A percentile compares a stretch with the other conserved stretches of the same genome.
These are phyloP conservation scores for Epinephelus coioides DNA, from an alignment of 2,797 vertebrate genomes.

Conservation along the genomic window DNA sequence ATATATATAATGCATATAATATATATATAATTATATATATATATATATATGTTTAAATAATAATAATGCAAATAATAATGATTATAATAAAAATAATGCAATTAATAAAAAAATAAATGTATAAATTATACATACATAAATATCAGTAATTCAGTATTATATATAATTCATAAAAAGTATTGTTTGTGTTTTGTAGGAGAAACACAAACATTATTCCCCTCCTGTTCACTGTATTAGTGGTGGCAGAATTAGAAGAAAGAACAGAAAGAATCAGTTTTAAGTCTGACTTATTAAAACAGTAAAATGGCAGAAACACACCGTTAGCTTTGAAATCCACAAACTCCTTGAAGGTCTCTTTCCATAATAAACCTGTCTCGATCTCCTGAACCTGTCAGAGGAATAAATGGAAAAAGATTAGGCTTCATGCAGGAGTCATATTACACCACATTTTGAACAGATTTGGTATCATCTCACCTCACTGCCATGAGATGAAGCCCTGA, in stretches of 20 bases:
- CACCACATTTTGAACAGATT: accelerated
- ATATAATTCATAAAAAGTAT: too few species aligned
- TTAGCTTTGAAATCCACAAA: slow-evolving; percentile 93
- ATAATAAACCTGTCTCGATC: slow-evolving; percentile 82
- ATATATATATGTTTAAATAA: too few species aligned
- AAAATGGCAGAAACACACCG: slow-evolving; percentile 80
- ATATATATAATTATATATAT: too few species aligned
- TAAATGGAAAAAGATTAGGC: neutral
- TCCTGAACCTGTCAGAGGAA: slow-evolving; percentile 70
- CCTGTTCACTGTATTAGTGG: too few species aligned
- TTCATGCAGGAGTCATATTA: neutral
- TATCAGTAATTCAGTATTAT: too few species aligned
- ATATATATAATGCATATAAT: too few species aligned
- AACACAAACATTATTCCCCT: neutral
- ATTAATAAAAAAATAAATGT: too few species aligned
- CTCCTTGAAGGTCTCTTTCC: slow-evolving; percentile 90
- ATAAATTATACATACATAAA: too few species aligned
- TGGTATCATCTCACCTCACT: slow-evolving; percentile 64
- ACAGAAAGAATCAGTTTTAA: neutral
- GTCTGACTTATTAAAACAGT: neutral
- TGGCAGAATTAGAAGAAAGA: too few species aligned
- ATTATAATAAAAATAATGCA: too few species aligned
- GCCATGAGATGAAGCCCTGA: neutral
- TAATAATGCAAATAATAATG: too few species aligned
- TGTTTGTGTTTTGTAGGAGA: neutral